A percentile compares a stretch with the other conserved stretches of the same genome.
Conservation (phyloP, 2,797 vertebrate species). For the Sebastiscus albofasciatus region DNA sequence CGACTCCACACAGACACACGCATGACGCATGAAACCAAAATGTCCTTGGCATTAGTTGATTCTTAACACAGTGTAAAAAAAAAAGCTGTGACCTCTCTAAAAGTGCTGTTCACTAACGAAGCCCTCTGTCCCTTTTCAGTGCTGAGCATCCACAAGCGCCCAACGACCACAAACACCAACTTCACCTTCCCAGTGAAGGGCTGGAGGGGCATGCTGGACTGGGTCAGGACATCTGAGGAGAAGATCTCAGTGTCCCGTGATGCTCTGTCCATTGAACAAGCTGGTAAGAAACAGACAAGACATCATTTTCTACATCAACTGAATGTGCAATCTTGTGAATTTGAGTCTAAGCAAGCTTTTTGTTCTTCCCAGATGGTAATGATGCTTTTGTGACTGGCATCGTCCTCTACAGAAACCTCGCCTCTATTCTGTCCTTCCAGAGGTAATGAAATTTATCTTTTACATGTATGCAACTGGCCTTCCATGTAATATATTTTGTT, state of each 20-base stretch:
- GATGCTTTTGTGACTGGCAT: constrained; percentile 95
- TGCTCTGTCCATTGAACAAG: constrained; percentile 87
- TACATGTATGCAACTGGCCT: neutral
- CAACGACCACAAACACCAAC: constrained; percentile 87
- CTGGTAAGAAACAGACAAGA: constrained; percentile 81
- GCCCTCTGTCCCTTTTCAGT: constrained; percentile 53
- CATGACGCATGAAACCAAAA: constrained; percentile 32
- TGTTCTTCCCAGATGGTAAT: constrained; percentile 80
- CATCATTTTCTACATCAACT: neutral
- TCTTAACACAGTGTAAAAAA: neutral
- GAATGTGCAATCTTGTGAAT: neutral
- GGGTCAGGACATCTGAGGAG: constrained; percentile 95
- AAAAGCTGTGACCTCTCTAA: neutral
- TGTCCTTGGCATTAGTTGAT: constrained; percentile 20
- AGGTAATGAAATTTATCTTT: constrained; percentile 82
- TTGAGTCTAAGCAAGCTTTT: neutral
- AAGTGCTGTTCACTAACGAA: constrained; percentile 31
- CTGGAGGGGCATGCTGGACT: constrained; percentile 95
- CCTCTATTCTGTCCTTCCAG: constrained; percentile 92
- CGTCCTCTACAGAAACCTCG: constrained; percentile 94
- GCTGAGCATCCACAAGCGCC: constrained; percentile 95
- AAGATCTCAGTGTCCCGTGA: constrained; percentile 93
- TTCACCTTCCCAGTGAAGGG: constrained; percentile 97
- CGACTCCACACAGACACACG: neutral
- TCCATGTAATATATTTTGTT: constrained; percentile 9